Percentiles rank a stretch among this genome's conserved stretches.
Conservation (phyloP, 2,113 vertebrate genomes). For the Mugil cephalus region DNA sequence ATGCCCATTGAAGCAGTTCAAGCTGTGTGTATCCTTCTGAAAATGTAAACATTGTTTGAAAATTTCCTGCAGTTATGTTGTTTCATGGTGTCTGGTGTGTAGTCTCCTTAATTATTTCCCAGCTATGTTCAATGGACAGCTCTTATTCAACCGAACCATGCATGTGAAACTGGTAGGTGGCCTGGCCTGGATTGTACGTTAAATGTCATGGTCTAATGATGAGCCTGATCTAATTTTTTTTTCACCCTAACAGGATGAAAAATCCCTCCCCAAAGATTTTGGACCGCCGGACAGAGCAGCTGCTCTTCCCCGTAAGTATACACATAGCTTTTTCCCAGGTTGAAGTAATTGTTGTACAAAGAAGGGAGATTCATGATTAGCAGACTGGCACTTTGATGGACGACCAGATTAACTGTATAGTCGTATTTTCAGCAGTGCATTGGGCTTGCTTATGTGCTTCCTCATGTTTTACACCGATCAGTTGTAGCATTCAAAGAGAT, state of each 20-base stretch:
- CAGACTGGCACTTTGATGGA: neutral
- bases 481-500: too few relatives aligned
- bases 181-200: neutral
- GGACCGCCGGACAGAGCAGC: slow-evolving; percentile 91
- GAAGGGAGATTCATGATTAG: too few relatives aligned
- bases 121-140: slow-evolving; percentile 98
- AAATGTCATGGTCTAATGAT: neutral
- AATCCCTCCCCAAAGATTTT: slow-evolving; percentile 96
- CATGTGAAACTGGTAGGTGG: slow-evolving; percentile 96
- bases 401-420: neutral
- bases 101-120: slow-evolving; percentile 81
- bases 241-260: slow-evolving; percentile 88
- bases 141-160: slow-evolving; percentile 97
- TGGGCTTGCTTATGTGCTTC: too few relatives aligned
- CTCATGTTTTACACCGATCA: too few relatives aligned
- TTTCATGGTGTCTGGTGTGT: neutral
- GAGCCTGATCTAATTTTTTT: neutral
- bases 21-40: slow-evolving; percentile 96
- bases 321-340: neutral
- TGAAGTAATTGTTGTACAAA: neutral
- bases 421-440: too few relatives aligned
- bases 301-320: slow-evolving; percentile 93
- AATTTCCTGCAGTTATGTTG: neutral
- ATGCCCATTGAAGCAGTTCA: slow-evolving; percentile 97
- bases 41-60: neutral